Evolutionary conservation across 2,113 vertebrate species (phyloP).

Genomic region (Pantherophis guttatus): DNA sequence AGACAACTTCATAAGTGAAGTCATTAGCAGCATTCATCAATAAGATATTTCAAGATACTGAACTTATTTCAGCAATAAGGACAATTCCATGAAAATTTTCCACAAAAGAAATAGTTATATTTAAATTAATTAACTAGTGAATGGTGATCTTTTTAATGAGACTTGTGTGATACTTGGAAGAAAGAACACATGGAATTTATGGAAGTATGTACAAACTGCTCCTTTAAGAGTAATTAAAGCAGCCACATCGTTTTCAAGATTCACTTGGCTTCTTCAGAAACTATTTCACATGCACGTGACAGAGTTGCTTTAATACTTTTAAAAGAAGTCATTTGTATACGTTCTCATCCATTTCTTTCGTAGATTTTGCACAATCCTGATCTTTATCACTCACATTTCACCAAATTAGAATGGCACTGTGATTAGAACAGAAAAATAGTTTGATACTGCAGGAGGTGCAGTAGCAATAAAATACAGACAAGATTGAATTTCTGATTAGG

Average conservation of each 20-base stretch:
- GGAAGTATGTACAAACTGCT: background rate
- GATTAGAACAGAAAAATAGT: background rate
- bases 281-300: background rate
- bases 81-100: background rate
- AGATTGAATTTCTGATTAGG: background rate
- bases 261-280: background rate
- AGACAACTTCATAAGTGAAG: background rate
- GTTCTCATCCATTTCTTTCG: background rate
- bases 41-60: background rate
- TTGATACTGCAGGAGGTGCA: background rate
- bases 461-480: background rate
- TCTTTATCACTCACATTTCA: background rate
- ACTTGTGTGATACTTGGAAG: background rate
- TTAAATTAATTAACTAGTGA: background rate
- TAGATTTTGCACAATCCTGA: background rate
- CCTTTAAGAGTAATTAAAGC: background rate
- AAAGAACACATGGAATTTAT: background rate
- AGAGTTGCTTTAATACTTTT: background rate
- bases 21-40: background rate
- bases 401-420: background rate
- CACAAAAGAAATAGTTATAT: background rate
- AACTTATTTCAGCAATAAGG: background rate
- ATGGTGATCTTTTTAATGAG: background rate
- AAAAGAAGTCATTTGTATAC: background rate
- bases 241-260: background rate